A percentile compares a stretch with the other conserved stretches of the same genome.
Evolutionary conservation across 2,113 vertebrate genomes (phyloP).

Genomic region (Ictidomys tridecemlineatus): DNA sequence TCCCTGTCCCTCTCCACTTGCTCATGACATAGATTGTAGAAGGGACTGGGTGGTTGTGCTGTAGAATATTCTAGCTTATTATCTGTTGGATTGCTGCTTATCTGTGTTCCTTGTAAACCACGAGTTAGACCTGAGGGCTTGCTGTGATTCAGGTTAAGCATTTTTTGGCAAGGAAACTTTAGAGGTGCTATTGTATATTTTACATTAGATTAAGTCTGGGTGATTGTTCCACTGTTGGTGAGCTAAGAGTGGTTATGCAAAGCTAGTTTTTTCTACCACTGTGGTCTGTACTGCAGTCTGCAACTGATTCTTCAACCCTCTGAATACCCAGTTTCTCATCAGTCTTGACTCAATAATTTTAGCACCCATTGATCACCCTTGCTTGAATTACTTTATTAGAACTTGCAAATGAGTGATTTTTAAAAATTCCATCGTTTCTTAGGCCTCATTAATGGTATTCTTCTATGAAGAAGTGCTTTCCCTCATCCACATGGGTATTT

Average conservation of each 20-base stretch:
- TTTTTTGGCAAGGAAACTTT: not conserved
- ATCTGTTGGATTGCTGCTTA: not conserved
- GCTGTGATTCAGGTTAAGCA: not conserved
- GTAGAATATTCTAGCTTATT: not conserved
- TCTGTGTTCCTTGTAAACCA: not conserved
- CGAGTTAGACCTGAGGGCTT: not conserved
- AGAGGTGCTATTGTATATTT: not conserved
- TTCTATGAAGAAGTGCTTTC: not conserved
- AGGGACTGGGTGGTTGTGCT: not conserved
- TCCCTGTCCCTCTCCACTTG: not conserved
- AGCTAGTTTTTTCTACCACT: not conserved
- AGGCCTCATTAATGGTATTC: not conserved
- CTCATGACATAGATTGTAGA: not conserved
- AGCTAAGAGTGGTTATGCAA: not conserved
- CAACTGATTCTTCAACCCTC: not conserved
- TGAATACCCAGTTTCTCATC: not conserved
- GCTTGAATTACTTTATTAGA: constrained; percentile 1
- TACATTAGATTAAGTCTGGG: not conserved
- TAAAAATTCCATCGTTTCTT: not conserved
- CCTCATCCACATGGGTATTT: not conserved
- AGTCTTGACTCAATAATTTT: not conserved
- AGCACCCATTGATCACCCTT: not conserved
- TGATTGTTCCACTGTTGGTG: accelerated
- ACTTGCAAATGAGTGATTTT: not conserved
- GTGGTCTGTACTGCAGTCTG: not conserved